These are phyloP conservation scores for Thyatira batis DNA, from an alignment of 2,888 invertebrate genomes.

Conservation along the genomic window DNA sequence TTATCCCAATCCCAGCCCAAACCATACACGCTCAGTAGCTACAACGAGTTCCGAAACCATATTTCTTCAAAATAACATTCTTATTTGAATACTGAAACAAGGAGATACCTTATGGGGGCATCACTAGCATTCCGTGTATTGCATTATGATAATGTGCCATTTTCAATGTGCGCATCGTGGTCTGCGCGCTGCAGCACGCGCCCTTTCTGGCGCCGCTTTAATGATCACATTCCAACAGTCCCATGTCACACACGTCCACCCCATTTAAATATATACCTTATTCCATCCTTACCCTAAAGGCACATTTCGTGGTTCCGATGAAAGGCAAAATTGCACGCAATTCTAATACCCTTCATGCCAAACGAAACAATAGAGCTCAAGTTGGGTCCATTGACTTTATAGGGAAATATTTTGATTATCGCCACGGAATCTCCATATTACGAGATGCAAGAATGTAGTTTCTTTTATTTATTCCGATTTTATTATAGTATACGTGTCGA, in stretches of 20 bases:
- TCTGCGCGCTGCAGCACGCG: conserved; percentile 55
- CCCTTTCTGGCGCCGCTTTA: conserved; percentile 58
- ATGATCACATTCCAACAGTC: conserved; percentile 21
- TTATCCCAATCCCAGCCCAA: conserved; percentile 25
- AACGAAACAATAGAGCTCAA: conserved; percentile 45
- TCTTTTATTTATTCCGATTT: conserved; percentile 48
- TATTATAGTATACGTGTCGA: conserved; percentile 42
- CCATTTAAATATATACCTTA: conserved; percentile 26
- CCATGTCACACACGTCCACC: conserved; percentile 14
- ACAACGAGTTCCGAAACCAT: conserved; percentile 41
- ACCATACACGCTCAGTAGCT: conserved; percentile 9
- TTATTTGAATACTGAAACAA: conserved; percentile 54
- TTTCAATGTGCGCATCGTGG: conserved; percentile 65
- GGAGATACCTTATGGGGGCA: conserved; percentile 58
- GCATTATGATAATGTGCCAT: conserved; percentile 79
- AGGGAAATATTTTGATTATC: conserved; percentile 46
- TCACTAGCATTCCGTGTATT: conserved; percentile 71
- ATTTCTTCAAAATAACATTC: conserved; percentile 45
- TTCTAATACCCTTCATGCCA: conserved; percentile 36
- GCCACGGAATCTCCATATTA: conserved; percentile 44
- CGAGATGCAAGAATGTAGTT: conserved; percentile 47
- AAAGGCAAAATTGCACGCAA: conserved; percentile 31
- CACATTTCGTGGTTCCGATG: conserved; percentile 7
- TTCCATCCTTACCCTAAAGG: conserved; percentile 4
- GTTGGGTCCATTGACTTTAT: conserved; percentile 38